Evolutionary conservation across 2,113 vertebrate genomes (phyloP).

Genomic region (Entelurus aequoreus): DNA sequence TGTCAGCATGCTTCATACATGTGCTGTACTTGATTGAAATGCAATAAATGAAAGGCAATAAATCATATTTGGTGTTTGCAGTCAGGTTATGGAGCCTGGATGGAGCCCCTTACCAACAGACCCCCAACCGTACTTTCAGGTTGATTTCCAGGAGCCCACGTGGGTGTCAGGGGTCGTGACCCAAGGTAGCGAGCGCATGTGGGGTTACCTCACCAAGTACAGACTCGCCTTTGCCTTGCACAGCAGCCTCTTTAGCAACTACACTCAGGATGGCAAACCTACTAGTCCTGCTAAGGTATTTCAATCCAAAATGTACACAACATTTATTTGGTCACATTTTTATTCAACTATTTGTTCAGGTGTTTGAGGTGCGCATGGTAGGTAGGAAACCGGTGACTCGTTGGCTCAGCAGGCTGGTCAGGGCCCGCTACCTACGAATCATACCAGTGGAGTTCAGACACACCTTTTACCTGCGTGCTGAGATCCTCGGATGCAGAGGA

Average conservation of each 20-base stretch:
- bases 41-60: not conserved
- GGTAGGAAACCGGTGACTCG: slow-evolving; percentile 66
- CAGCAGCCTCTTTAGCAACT: slow-evolving; percentile 64
- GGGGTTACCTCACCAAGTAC: slow-evolving; percentile 73
- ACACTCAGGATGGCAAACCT: slow-evolving; percentile 44
- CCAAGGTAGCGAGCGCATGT: slow-evolving; percentile 70
- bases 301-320: not conserved
- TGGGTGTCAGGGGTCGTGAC: slow-evolving; percentile 78
- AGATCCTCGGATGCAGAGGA: slow-evolving; percentile 74
- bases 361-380: slow-evolving; percentile 72
- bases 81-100: slow-evolving; percentile 73
- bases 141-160: slow-evolving; percentile 76
- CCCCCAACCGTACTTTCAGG: slow-evolving; percentile 72
- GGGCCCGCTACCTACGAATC: slow-evolving; percentile 73
- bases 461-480: slow-evolving; percentile 72
- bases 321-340: not conserved
- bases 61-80: slow-evolving; percentile 26
- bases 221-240: slow-evolving; percentile 67
- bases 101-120: slow-evolving; percentile 76
- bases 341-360: slow-evolving; percentile 41
- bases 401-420: slow-evolving; percentile 64
- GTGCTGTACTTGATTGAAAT: too few species aligned
- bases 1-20: not conserved
- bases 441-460: slow-evolving; percentile 70
- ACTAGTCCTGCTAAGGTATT: slow-evolving; percentile 58